A percentile compares a stretch with the other conserved stretches of the same genome.
phyloP scores from a whole-genome alignment of 2,797 vertebrate species.

The Crenuchus spilurus region DNA sequence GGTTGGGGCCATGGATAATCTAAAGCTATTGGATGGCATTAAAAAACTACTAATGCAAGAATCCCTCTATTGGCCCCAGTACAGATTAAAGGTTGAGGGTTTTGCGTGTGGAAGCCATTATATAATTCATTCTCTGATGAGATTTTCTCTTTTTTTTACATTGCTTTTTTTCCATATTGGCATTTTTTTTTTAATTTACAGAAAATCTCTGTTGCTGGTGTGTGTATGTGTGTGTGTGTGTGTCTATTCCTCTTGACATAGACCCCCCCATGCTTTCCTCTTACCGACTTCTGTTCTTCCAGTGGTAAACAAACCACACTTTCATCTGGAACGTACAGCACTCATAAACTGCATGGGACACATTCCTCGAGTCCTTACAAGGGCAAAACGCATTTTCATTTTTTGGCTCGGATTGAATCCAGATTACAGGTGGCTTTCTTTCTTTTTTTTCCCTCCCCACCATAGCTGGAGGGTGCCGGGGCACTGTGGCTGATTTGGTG shows the following conservation, averaged over 20 bases:
- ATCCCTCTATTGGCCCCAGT: conserved; percentile 65
- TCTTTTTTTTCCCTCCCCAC: conserved; percentile 33
- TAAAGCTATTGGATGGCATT: conserved; percentile 72
- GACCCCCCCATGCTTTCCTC: conserved; percentile 67
- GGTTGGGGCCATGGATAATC: conserved; percentile 65
- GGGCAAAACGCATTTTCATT: neutral
- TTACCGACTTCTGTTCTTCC: conserved; percentile 14
- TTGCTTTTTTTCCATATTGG: conserved; percentile 53
- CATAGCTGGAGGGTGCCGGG: neutral
- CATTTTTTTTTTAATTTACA: conserved; percentile 70
- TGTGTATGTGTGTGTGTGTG: conserved; percentile 61
- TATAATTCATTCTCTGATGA: conserved; percentile 78
- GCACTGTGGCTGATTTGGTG: conserved; percentile 26
- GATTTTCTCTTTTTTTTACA: conserved; percentile 61
- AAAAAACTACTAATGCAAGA: conserved; percentile 72
- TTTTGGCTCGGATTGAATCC: neutral
- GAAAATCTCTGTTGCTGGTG: conserved; percentile 55
- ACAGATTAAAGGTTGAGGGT: conserved; percentile 73
- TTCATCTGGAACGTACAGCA: too few species aligned
- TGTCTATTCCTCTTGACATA: too few species aligned
- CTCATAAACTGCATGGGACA: neutral
- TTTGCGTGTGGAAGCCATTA: conserved; percentile 72
- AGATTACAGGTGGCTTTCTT: conserved; percentile 62
- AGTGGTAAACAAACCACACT: neutral
- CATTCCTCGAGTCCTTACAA: neutral